These are phyloP conservation scores for Laticauda laticaudata DNA, from an alignment of 2,113 vertebrate species.

Conservation along the genomic window DNA sequence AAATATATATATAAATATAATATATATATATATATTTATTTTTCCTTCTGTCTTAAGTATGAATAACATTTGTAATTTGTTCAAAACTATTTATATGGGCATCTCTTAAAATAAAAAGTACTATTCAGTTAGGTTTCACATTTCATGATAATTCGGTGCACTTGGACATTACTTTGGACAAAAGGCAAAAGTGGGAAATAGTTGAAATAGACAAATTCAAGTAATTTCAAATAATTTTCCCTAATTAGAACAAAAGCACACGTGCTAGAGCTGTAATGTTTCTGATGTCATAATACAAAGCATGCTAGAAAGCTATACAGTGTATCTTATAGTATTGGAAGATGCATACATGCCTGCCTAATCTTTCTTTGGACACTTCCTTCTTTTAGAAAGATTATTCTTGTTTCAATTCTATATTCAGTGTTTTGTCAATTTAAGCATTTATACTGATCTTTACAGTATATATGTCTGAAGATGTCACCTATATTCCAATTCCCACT, in stretches of 20 bases:
- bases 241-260: neutral
- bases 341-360: constrained; percentile 47
- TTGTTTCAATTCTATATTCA: constrained; percentile 18
- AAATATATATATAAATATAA: constrained; percentile 45
- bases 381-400: constrained; percentile 42
- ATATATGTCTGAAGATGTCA: constrained; percentile 14
- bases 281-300: constrained; percentile 47
- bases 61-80: constrained; percentile 80
- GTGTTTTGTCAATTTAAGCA: constrained; percentile 15
- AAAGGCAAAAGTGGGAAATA: constrained; percentile 66
- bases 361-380: constrained; percentile 55
- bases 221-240: constrained; percentile 54
- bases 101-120: constrained; percentile 75
- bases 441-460: constrained; percentile 12
- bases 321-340: constrained; percentile 61
- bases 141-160: constrained; percentile 73
- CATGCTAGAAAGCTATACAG: constrained; percentile 60
- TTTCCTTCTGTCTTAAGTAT: constrained; percentile 75
- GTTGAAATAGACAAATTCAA: constrained; percentile 61
- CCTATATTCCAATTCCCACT: constrained; percentile 1
- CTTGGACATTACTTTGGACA: constrained; percentile 60
- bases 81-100: constrained; percentile 83
- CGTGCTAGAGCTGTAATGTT: constrained; percentile 31
- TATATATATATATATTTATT: constrained; percentile 64
- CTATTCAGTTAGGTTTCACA: constrained; percentile 74